Evolutionary conservation across 2,888 invertebrate genomes (phyloP).

Genomic region (Molorchus minor): DNA sequence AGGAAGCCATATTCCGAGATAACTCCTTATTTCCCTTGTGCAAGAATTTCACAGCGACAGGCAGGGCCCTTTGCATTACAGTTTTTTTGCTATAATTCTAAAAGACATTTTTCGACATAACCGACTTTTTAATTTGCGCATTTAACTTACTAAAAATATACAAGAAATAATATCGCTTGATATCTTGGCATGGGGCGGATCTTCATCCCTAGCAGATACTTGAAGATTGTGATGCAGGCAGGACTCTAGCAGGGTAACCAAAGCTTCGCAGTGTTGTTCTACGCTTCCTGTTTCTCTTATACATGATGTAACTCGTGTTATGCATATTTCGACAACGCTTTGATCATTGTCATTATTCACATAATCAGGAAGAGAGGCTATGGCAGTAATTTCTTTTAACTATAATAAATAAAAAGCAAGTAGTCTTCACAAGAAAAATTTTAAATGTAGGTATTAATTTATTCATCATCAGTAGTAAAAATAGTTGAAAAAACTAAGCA

Average conservation of each 20-base stretch:
- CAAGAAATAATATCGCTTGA: constrained; percentile 95
- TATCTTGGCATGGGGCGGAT: constrained; percentile 96
- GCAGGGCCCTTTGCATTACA: constrained; percentile 86
- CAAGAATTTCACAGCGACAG: constrained; percentile 90
- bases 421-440: not conserved
- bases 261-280: constrained; percentile 83
- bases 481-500: too few species aligned
- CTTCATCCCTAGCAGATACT: constrained; percentile 80
- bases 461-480: too few species aligned
- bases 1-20: constrained; percentile 89
- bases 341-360: constrained; percentile 90
- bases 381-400: constrained; percentile 80
- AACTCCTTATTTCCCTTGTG: constrained; percentile 91
- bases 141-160: constrained; percentile 82
- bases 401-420: constrained; percentile 55
- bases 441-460: too few species aligned
- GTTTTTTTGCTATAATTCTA: constrained; percentile 75
- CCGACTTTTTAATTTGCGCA: not conserved
- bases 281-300: constrained; percentile 89
- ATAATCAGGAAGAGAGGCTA: constrained; percentile 85
- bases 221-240: constrained; percentile 90
- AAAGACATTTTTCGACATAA: not conserved
- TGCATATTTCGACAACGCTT: constrained; percentile 93
- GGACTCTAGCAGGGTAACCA: constrained; percentile 86
- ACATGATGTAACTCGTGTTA: constrained; percentile 89